A percentile compares a stretch with the other conserved stretches of the same genome.
Evolutionary conservation across 1,140 invertebrate species (phyloP).

Genomic region (Bombus breviceps): DNA sequence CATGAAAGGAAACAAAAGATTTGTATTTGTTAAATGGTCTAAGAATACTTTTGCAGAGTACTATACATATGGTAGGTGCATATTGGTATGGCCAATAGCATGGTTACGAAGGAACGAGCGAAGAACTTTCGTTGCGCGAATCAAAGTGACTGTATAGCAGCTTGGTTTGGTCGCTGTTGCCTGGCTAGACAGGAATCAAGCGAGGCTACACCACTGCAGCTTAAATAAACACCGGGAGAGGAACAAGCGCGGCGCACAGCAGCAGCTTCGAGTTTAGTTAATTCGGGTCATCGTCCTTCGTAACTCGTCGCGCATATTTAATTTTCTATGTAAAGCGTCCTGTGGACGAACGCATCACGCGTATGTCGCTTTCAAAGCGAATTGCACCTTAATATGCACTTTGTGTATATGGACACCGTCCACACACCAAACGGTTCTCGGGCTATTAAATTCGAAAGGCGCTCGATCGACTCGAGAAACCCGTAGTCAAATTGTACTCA

Average conservation of each 20-base stretch:
- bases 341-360: slow-evolving; percentile 20
- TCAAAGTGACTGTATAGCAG: background rate
- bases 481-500: slow-evolving; percentile 20
- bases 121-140: slow-evolving; percentile 12
- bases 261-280: slow-evolving; percentile 66
- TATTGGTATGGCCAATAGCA: background rate
- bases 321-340: slow-evolving; percentile 47
- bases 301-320: slow-evolving; percentile 56
- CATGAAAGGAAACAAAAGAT: background rate
- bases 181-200: slow-evolving; percentile 20
- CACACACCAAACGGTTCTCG: slow-evolving; percentile 15
- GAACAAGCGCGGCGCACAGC: slow-evolving; percentile 39
- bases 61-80: background rate
- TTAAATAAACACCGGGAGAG: slow-evolving; percentile 69
- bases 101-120: background rate
- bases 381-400: slow-evolving; percentile 30
- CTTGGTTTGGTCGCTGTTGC: slow-evolving; percentile 8
- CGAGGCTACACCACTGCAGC: slow-evolving; percentile 42
- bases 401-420: background rate
- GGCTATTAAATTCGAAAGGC: slow-evolving; percentile 53
- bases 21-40: background rate
- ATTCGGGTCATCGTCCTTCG: slow-evolving; percentile 73
- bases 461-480: slow-evolving; percentile 4
- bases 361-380: slow-evolving; percentile 45
- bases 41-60: background rate